phyloP scores from a whole-genome alignment of 2,888 invertebrate genomes.

The Leucophenga maculata region DNA sequence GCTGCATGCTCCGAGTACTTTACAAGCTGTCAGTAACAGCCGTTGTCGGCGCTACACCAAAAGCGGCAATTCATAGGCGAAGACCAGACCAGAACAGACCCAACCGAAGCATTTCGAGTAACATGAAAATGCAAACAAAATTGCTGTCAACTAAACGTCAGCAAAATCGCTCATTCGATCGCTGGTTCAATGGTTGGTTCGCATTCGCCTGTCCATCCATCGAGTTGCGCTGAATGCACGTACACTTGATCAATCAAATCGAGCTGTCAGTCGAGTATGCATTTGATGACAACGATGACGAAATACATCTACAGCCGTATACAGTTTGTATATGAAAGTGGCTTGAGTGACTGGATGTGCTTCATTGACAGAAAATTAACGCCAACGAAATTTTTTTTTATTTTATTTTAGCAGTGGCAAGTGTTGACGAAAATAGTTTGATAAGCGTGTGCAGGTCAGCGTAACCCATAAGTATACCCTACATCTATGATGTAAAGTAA shows the following conservation, averaged over 20 bases:
- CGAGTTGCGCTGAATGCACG: constrained; percentile 46
- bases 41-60: background rate
- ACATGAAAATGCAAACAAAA: constrained; percentile 50
- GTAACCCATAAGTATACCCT: too few species aligned
- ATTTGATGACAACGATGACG: too few species aligned
- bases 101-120: constrained; percentile 4
- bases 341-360: too few species aligned
- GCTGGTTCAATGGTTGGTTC: constrained; percentile 34
- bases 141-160: constrained; percentile 64
- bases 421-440: background rate
- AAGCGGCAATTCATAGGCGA: constrained; percentile 22
- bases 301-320: too few species aligned
- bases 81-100: background rate
- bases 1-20: background rate
- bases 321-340: too few species aligned
- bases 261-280: background rate
- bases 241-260: constrained; percentile 60
- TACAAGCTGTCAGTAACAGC: background rate
- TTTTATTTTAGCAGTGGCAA: too few species aligned
- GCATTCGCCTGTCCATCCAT: constrained; percentile 25
- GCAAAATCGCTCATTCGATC: constrained; percentile 53
- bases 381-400: background rate
- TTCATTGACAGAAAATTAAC: constrained; percentile 15
- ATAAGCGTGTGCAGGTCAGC: background rate
- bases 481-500: too few species aligned